Conservation (phyloP, 2,888 invertebrate genomes). For the Epicampocera succincta region DNA sequence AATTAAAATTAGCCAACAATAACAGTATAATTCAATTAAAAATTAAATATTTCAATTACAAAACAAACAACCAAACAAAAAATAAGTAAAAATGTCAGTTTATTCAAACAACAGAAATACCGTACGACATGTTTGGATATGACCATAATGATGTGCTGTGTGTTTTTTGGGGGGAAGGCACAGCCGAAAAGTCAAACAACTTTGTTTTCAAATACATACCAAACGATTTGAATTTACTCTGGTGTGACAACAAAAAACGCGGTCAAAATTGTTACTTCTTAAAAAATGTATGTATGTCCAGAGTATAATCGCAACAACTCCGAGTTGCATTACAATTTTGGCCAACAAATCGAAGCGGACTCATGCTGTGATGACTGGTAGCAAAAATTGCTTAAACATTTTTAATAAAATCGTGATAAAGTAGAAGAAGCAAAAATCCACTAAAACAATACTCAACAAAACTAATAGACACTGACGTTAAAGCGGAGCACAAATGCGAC, state of each 20-base stretch:
- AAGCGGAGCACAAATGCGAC: constrained; percentile 46
- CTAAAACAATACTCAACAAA: constrained; percentile 39
- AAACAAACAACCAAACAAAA: constrained; percentile 18
- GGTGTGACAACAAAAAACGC: constrained; percentile 31
- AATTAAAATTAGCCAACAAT: constrained; percentile 60
- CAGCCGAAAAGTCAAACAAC: constrained; percentile 11
- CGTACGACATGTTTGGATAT: constrained; percentile 32
- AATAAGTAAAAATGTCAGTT: constrained; percentile 37
- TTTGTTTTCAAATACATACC: constrained; percentile 42
- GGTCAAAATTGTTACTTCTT: constrained; percentile 15
- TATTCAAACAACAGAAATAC: constrained; percentile 18
- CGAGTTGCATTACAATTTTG: constrained; percentile 12
- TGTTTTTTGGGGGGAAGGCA: neutral
- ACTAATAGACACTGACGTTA: constrained; percentile 14
- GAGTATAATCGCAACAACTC: constrained; percentile 25
- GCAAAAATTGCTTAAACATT: constrained; percentile 44
- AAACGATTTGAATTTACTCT: constrained; percentile 54
- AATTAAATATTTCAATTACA: constrained; percentile 43
- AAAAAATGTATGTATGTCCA: constrained; percentile 9
- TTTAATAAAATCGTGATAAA: constrained; percentile 45
- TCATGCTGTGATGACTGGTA: constrained; percentile 62
- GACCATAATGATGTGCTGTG: constrained; percentile 21
- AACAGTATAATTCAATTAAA: constrained; percentile 67
- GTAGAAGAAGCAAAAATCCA: constrained; percentile 21
- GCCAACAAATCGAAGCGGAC: constrained; percentile 36